These are phyloP conservation scores for Eurois occulta DNA, from an alignment of 2,888 invertebrate species.

Conservation along the genomic window DNA sequence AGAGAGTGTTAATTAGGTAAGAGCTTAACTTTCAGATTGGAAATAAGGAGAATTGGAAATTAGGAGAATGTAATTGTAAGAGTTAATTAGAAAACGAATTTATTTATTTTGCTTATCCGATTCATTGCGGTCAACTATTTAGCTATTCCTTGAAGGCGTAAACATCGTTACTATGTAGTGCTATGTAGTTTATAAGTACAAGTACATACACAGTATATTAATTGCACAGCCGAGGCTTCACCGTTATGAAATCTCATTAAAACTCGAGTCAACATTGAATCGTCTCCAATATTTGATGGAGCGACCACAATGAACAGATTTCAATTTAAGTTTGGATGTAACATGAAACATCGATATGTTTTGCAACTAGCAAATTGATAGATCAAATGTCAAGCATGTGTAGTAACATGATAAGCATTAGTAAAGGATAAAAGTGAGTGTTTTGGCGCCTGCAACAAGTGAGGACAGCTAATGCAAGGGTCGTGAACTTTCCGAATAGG, in stretches of 20 bases:
- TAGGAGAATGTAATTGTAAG: slow-evolving; percentile 15
- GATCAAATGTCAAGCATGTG: slow-evolving; percentile 52
- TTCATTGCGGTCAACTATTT: slow-evolving; percentile 1
- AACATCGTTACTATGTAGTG: slow-evolving; percentile 7
- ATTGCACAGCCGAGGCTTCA: slow-evolving; percentile 26
- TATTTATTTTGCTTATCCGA: background rate
- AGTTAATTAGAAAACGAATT: slow-evolving; percentile 23
- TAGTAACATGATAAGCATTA: slow-evolving; percentile 24
- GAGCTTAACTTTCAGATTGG: slow-evolving; percentile 29
- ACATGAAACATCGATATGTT: background rate
- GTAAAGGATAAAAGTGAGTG: slow-evolving; percentile 44
- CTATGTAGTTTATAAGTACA: slow-evolving; percentile 4
- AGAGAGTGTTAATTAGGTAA: slow-evolving; percentile 8
- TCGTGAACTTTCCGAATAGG: slow-evolving; percentile 71
- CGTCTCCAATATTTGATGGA: slow-evolving; percentile 38
- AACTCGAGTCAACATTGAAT: slow-evolving; percentile 27
- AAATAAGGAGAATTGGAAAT: slow-evolving; percentile 13
- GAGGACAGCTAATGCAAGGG: slow-evolving; percentile 60
- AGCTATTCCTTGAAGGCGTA: slow-evolving; percentile 15
- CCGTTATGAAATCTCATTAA: slow-evolving; percentile 51
- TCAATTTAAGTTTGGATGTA: slow-evolving; percentile 14
- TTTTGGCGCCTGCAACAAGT: slow-evolving; percentile 55
- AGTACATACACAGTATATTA: slow-evolving; percentile 9
- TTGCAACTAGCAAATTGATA: slow-evolving; percentile 53
- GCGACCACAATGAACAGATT: slow-evolving; percentile 9